Evolutionary conservation across 1,140 invertebrate genomes (phyloP).

Genomic region (Pemphigus obesinymphae): DNA sequence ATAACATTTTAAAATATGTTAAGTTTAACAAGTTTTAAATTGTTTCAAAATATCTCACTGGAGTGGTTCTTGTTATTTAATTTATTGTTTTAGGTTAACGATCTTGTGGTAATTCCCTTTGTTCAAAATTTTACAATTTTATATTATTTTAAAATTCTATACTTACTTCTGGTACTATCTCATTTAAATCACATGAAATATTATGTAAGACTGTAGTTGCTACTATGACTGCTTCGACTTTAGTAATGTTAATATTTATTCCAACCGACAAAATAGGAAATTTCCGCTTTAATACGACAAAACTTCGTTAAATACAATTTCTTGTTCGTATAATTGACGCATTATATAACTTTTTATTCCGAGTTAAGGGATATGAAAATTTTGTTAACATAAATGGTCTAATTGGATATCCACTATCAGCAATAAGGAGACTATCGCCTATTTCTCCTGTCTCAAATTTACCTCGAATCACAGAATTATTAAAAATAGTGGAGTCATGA

Average conservation of each 20-base stretch:
- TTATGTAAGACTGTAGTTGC: conserved; percentile 50
- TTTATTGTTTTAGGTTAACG: too few species aligned
- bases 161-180: background rate
- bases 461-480: conserved; percentile 42
- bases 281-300: conserved; percentile 50
- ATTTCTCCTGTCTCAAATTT: conserved; percentile 12
- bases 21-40: background rate
- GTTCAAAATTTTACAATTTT: too few species aligned
- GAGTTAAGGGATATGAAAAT: background rate
- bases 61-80: background rate
- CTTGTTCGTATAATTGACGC: conserved; percentile 48
- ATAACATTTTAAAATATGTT: background rate
- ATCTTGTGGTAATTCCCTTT: too few species aligned
- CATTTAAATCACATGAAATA: conserved; percentile 45
- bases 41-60: background rate
- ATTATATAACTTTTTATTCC: conserved; percentile 44
- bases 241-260: conserved; percentile 44
- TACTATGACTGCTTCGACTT: conserved; percentile 46
- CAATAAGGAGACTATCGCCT: conserved; percentile 38
- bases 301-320: conserved; percentile 51
- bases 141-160: too few species aligned
- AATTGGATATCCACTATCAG: too few species aligned
- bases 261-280: conserved; percentile 49
- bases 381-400: too few species aligned
- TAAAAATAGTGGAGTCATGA: conserved; percentile 51